Conservation (phyloP, 2,888 invertebrate species). For the Orthosia cruda region DNA sequence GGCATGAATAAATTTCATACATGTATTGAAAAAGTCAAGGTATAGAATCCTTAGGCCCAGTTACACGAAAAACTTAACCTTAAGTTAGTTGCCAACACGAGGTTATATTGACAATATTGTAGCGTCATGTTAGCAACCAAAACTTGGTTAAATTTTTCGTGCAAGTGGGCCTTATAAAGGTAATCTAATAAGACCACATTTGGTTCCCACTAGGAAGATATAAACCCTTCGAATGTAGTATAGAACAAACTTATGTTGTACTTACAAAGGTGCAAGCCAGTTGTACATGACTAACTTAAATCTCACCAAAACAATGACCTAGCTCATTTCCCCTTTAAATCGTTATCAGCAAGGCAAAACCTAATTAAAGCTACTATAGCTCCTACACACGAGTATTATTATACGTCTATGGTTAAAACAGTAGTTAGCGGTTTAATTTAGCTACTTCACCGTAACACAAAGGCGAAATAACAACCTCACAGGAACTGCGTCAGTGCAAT, state of each 20-base stretch:
- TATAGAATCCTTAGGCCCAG: no score
- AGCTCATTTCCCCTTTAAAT: background rate
- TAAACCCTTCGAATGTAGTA: background rate
- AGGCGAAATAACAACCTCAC: constrained; percentile 32
- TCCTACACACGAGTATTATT: constrained; percentile 3
- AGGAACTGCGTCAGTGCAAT: constrained; percentile 22
- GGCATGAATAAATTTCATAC: no score
- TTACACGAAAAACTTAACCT: no score
- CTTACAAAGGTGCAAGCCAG: no score
- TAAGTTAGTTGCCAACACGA: no score
- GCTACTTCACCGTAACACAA: constrained; percentile 33
- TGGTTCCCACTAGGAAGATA: background rate
- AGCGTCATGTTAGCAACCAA: no score
- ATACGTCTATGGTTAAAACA: background rate
- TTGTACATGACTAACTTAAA: background rate
- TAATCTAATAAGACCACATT: no score
- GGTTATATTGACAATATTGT: no score
- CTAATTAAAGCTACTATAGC: background rate
- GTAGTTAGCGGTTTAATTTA: constrained; percentile 26
- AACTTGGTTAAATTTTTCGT: no score
- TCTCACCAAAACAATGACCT: background rate
- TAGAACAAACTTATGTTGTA: background rate
- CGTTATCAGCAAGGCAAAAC: background rate
- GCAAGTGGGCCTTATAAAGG: no score
- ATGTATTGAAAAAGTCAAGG: no score